Evolutionary conservation across 2,797 vertebrate species (phyloP).

Genomic region (Cossypha heuglini): DNA sequence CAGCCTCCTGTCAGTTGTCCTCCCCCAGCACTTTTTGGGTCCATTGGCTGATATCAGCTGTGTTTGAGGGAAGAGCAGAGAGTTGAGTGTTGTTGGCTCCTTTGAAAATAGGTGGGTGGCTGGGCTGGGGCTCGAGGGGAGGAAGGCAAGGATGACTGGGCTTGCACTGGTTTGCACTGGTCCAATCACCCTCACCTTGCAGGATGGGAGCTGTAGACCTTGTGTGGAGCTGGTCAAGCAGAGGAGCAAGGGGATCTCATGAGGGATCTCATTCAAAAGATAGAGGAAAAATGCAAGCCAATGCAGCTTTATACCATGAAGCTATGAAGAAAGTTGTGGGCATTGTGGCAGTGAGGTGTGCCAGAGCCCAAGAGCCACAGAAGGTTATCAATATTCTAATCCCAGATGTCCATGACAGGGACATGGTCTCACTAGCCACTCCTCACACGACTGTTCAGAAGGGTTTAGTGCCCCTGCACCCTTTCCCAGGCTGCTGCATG

Average conservation of each 20-base stretch:
- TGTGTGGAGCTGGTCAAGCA: neutral
- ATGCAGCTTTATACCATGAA: neutral
- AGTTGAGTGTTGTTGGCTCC: neutral
- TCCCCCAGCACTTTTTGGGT: neutral
- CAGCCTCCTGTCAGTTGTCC: neutral
- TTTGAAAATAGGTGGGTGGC: neutral
- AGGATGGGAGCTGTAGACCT: neutral
- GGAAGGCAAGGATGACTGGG: neutral
- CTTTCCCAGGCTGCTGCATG: neutral
- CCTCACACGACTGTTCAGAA: neutral
- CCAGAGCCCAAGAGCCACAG: neutral
- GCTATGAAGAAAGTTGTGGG: neutral
- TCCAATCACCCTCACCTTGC: neutral
- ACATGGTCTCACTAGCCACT: neutral
- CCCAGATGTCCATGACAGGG: neutral
- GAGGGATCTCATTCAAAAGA: neutral
- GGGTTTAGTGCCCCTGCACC: neutral
- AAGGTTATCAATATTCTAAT: neutral
- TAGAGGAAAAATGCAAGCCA: neutral
- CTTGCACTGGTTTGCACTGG: too few species aligned
- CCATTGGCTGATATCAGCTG: neutral
- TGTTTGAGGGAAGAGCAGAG: neutral
- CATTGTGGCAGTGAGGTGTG: neutral
- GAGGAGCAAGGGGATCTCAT: neutral
- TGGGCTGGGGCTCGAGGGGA: neutral